Evolutionary conservation across 2,888 invertebrate genomes (phyloP).

Genomic region (Parnassius smintheus): DNA sequence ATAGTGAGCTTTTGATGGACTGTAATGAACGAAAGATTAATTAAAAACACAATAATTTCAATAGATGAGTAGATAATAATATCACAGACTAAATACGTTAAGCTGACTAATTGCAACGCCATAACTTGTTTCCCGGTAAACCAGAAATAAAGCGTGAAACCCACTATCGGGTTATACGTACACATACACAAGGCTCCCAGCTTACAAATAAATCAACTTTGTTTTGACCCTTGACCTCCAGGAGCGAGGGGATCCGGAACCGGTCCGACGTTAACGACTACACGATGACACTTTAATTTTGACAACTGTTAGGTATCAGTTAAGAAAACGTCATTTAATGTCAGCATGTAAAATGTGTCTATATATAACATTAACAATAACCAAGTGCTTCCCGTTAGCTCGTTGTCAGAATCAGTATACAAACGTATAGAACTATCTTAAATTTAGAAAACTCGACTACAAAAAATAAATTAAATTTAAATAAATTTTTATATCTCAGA

Average conservation of each 20-base stretch:
- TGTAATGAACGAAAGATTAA: too few relatives aligned
- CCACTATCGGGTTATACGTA: slow-evolving; percentile 16
- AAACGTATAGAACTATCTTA: too few relatives aligned
- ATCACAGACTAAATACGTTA: slow-evolving; percentile 5
- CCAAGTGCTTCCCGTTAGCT: too few relatives aligned
- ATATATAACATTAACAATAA: too few relatives aligned
- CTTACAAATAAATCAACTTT: slow-evolving; percentile 59
- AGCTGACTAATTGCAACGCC: slow-evolving; percentile 35
- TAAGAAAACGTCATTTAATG: neutral
- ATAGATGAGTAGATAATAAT: too few relatives aligned
- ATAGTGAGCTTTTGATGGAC: too few relatives aligned
- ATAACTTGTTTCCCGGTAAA: slow-evolving; percentile 33
- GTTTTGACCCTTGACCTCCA: slow-evolving; percentile 61
- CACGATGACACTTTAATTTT: slow-evolving; percentile 51
- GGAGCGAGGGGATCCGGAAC: slow-evolving; percentile 42
- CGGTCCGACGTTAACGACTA: slow-evolving; percentile 50
- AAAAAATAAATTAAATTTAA: too few relatives aligned
- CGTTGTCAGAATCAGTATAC: too few relatives aligned
- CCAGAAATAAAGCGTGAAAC: slow-evolving; percentile 30
- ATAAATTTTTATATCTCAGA: too few relatives aligned
- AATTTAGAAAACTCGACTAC: too few relatives aligned
- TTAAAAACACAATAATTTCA: too few relatives aligned
- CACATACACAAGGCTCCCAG: slow-evolving; percentile 26
- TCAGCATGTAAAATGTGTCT: neutral
- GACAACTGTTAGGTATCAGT: slow-evolving; percentile 36